These are phyloP conservation scores for Hetaerina titia DNA, from an alignment of 2,888 invertebrate genomes.

Conservation along the genomic window DNA sequence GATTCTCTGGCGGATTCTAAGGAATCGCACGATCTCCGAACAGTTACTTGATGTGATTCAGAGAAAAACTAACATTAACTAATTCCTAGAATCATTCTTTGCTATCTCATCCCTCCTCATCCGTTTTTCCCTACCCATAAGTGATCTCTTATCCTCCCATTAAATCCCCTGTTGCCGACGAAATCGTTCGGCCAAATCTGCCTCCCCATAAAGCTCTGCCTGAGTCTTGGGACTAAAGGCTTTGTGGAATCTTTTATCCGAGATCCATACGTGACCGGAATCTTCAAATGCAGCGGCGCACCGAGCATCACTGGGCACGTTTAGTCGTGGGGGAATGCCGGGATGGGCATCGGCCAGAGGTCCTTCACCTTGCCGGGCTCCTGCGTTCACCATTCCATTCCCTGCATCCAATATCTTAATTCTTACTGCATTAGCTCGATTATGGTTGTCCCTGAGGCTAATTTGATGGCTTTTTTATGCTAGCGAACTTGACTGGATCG, in stretches of 20 bases:
- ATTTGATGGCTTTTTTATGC: no score
- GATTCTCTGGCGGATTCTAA: background rate
- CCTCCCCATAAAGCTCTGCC: background rate
- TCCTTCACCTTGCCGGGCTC: background rate
- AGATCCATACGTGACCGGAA: constrained; percentile 12
- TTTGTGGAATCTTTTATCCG: background rate
- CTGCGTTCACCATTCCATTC: no score
- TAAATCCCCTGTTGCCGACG: background rate
- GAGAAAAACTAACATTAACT: background rate
- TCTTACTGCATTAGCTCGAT: no score
- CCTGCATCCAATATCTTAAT: no score
- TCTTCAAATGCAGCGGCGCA: background rate
- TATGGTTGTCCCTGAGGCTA: no score
- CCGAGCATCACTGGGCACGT: background rate
- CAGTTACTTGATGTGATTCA: background rate
- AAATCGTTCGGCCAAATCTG: background rate
- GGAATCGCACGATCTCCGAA: background rate
- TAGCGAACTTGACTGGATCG: no score
- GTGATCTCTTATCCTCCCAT: background rate
- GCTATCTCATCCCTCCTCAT: background rate
- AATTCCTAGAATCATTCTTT: background rate
- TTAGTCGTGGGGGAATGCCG: background rate
- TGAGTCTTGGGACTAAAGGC: background rate
- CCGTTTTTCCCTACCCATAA: background rate
- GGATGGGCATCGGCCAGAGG: background rate